Evolutionary conservation across 2,888 invertebrate genomes (phyloP).

Genomic region (Tubulanus polymorphus): DNA sequence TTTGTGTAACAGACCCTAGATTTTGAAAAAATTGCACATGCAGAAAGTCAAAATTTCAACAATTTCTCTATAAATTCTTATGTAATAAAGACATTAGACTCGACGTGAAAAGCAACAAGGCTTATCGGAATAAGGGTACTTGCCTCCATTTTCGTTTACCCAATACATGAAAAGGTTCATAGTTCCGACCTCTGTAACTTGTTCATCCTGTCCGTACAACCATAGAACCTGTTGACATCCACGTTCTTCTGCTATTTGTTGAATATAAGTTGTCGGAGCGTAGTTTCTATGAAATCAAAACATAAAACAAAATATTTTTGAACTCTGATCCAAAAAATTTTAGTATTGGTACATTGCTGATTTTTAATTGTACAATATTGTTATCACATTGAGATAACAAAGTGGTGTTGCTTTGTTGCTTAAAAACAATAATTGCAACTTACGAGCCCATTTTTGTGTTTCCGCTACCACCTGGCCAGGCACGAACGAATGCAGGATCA

Average conservation of each 20-base stretch:
- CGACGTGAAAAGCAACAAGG: neutral
- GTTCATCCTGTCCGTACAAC: slow-evolving; percentile 89
- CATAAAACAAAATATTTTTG: too few species aligned
- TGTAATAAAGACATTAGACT: neutral
- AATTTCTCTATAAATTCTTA: neutral
- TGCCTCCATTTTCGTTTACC: slow-evolving; percentile 86
- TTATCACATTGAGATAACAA: too few species aligned
- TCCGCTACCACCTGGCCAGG: slow-evolving; percentile 89
- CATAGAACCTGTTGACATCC: slow-evolving; percentile 94
- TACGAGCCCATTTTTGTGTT: slow-evolving; percentile 91
- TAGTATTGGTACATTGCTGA: too few species aligned
- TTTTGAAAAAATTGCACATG: neutral
- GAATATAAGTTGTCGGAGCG: slow-evolving; percentile 58
- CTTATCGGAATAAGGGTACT: slow-evolving; percentile 23
- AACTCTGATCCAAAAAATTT: too few species aligned
- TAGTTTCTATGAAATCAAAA: slow-evolving; percentile 54
- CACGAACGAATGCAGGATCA: slow-evolving; percentile 73
- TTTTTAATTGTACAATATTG: too few species aligned
- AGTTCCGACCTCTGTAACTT: slow-evolving; percentile 94
- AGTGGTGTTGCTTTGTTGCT: too few species aligned
- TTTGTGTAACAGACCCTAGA: neutral
- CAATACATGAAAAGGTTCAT: slow-evolving; percentile 95
- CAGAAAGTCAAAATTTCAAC: neutral
- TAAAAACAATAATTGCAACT: slow-evolving; percentile 69
- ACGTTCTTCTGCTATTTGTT: slow-evolving; percentile 64